Conservation (phyloP, 2,888 invertebrate genomes). For the Eupeodes latifasciatus region DNA sequence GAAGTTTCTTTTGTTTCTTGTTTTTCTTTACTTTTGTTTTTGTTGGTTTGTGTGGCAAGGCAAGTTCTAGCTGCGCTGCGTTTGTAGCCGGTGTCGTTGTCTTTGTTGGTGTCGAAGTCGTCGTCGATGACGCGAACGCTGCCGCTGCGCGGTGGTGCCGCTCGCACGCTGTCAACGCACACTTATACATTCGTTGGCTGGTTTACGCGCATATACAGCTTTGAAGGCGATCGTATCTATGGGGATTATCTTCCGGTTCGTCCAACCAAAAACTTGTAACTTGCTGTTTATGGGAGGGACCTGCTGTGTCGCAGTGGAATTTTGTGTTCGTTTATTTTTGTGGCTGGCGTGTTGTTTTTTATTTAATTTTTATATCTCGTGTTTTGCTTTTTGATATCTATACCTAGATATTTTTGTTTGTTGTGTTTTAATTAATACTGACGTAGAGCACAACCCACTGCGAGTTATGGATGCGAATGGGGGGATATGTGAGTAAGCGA, state of each 20-base stretch:
- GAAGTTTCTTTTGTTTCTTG: not conserved
- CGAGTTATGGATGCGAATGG: slow-evolving; percentile 19
- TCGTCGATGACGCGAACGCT: too few relatives aligned
- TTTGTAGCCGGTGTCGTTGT: slow-evolving; percentile 30
- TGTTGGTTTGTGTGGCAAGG: not conserved
- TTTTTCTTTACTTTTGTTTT: slow-evolving; percentile 29
- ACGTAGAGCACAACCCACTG: slow-evolving; percentile 71
- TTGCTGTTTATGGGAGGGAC: slow-evolving; percentile 72
- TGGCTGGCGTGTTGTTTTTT: slow-evolving; percentile 34
- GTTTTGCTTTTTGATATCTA: slow-evolving; percentile 45
- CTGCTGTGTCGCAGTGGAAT: slow-evolving; percentile 68
- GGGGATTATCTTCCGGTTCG: slow-evolving; percentile 72
- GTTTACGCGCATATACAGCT: slow-evolving; percentile 38
- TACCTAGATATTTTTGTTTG: slow-evolving; percentile 38
- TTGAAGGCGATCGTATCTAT: slow-evolving; percentile 40
- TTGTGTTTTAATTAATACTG: slow-evolving; percentile 64
- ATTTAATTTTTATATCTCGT: slow-evolving; percentile 33
- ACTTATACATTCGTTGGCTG: too few relatives aligned
- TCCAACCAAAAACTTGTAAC: slow-evolving; percentile 73
- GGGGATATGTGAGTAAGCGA: slow-evolving; percentile 2
- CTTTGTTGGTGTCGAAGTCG: not conserved
- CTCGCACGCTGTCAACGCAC: too few relatives aligned
- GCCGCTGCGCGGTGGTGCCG: too few relatives aligned
- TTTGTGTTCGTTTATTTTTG: slow-evolving; percentile 14
- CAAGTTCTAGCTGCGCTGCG: slow-evolving; percentile 18